Base-by-base conservation (phyloP, 2,113 vertebrate species). In the Drymodes brunneopygia region DNA sequence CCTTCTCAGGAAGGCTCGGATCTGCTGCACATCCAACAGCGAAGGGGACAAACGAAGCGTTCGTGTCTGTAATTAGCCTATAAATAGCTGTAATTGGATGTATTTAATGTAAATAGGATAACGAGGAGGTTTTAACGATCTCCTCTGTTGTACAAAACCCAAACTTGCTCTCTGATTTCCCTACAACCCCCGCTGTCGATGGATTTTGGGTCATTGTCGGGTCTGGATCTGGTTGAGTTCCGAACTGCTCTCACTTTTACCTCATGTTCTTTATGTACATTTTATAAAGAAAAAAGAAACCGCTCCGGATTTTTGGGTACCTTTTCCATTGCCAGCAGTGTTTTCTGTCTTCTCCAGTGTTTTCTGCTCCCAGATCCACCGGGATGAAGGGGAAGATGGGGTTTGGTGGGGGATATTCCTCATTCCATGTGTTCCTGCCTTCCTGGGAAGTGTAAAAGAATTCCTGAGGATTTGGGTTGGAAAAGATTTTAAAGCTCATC, bases 211-310 rank as follows among this genome's bases (percentile, higher is more conserved):
- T 91, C 83, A 28, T 87, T 48, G 80, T 70, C 60, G 88, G 85
- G 75, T 92, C 85, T 94, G 91, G 89, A 81, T 85, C 94, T 72
- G 95, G 83, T 79, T 86, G 62, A 91, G 69, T 95, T 92, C 81
- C 89, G 40, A 72, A 79, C 77, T 79, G 91, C 51, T 95, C 83
- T 95, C 89, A 89, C 94, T 96, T 94, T 94, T 95, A 94, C 89
- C 91, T 95, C 64, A 47, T 91, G 92, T 94, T 86, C 86, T 95
- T 96, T 95, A 36, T 94, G 94, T 94, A 92, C 91, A 61, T 96
- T 97, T 96, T 94, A 89, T 89, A 94, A 92, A 96, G 73, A 93
- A 91, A 45, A 78, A 54, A 86, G 78, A 74, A 81, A 79, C 15
- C 80, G 4, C 70, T 75, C 66, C 0, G 11, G 67, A 81, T 65